phyloP scores from a whole-genome alignment of 2,797 vertebrate genomes.

The Serranus cabrilla region DNA sequence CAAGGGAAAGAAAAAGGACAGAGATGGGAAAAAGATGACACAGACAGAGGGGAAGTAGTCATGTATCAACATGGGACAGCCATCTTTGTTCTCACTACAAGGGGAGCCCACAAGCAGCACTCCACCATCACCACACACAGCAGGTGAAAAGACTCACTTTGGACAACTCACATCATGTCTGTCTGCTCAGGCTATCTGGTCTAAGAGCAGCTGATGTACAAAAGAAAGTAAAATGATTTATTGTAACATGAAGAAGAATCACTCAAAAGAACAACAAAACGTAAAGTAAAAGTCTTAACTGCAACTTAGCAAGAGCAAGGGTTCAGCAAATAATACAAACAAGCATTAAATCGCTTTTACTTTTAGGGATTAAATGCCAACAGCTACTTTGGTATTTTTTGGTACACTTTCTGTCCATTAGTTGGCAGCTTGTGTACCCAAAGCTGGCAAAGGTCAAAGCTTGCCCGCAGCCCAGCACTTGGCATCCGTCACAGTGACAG shows the following conservation, averaged over 20 bases:
- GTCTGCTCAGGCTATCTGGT: slow-evolving; percentile 99
- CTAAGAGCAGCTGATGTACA: slow-evolving; percentile 99
- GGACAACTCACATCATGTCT: slow-evolving; percentile 99
- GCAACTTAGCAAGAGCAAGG: slow-evolving; percentile 98
- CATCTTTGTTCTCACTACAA: slow-evolving; percentile 94
- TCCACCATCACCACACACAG: slow-evolving; percentile 98
- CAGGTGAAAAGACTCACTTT: slow-evolving; percentile 99
- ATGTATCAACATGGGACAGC: slow-evolving; percentile 93
- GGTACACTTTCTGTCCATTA: slow-evolving; percentile 84
- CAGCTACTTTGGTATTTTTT: slow-evolving; percentile 36
- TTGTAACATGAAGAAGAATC: slow-evolving; percentile 95
- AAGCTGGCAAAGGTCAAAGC: slow-evolving; percentile 90
- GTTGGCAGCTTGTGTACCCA: slow-evolving; percentile 81
- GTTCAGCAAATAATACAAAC: slow-evolving; percentile 95
- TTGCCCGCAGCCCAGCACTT: slow-evolving; percentile 88
- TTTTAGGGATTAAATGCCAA: slow-evolving; percentile 69
- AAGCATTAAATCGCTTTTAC: slow-evolving; percentile 91
- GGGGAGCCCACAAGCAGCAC: slow-evolving; percentile 95
- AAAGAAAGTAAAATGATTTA: slow-evolving; percentile 99
- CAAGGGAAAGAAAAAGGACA: slow-evolving; percentile 84
- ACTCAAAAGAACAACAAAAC: slow-evolving; percentile 84
- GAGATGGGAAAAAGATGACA: slow-evolving; percentile 86
- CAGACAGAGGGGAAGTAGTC: slow-evolving; percentile 89
- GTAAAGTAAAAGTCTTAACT: slow-evolving; percentile 87
- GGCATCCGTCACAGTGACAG: slow-evolving; percentile 96